Evolutionary conservation across 2,797 vertebrate genomes (phyloP).

Genomic region (Xenops minutus): DNA sequence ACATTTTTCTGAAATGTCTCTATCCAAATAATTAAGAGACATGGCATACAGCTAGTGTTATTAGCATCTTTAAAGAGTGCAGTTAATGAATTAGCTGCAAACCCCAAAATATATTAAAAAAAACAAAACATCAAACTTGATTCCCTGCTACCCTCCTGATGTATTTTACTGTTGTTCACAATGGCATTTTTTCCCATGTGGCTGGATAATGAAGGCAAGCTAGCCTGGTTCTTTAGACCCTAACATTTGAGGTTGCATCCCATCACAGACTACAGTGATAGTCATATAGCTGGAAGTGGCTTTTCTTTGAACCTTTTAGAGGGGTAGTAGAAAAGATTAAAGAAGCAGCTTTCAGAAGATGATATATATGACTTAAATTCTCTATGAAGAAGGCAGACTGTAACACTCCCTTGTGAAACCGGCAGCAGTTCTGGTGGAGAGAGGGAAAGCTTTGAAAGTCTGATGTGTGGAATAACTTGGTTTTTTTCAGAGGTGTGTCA

Average conservation of each 20-base stretch:
- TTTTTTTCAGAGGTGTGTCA: not conserved
- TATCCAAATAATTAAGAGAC: not conserved
- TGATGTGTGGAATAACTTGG: not conserved
- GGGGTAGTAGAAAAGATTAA: not conserved
- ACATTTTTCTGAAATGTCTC: not conserved
- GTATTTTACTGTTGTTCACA: not conserved
- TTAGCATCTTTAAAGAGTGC: not conserved
- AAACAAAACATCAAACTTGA: not conserved
- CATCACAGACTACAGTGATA: not conserved
- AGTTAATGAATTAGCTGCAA: not conserved
- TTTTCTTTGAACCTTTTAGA: not conserved
- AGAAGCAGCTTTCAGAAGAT: not conserved
- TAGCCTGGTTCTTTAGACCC: not conserved
- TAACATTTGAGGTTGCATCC: not conserved
- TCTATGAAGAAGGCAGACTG: not conserved
- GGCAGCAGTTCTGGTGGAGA: not conserved
- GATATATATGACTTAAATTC: not conserved
- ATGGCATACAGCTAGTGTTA: not conserved
- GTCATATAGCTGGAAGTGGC: not conserved
- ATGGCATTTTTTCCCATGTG: not conserved
- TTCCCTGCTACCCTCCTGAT: not conserved
- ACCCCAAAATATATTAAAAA: not conserved
- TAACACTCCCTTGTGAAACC: not conserved
- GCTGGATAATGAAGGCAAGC: not conserved
- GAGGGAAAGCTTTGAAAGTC: not conserved